Evolutionary conservation across 2,113 vertebrate genomes (phyloP), one percentile per base, ranked within the genome.

Genomic region (Hippocampus zosterae): DNA sequence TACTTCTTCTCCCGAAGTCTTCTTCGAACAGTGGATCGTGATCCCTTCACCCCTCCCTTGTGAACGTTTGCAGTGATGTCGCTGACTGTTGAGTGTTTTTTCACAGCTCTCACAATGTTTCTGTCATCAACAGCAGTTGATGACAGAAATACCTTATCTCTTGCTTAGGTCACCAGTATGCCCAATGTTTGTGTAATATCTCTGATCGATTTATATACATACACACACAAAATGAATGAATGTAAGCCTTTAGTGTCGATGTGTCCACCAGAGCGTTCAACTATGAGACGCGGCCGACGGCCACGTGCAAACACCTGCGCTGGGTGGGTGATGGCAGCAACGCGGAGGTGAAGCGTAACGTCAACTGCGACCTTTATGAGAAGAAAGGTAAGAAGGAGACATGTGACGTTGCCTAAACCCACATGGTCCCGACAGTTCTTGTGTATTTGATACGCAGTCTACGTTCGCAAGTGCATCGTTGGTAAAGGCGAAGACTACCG

Each of bases 351-450:
- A 92, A 94, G 86, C 95, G 91, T 52, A 98, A 97, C 3, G 91
- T 93, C 10, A 93, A 88, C 90, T 95, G 93, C 25, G 94, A 98
- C 80, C 92, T 99, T 59, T 99, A 96, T 69, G 95, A 99, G 83
- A 99, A 97, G 84, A 99, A 99, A 92, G 94, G 97, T 94, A 78
- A 82, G 89, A 63, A 40, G 48, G 21, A 13, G 0, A 41, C 48
- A 10, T 9, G 18, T 33, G 42, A 3, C 18, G 15, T 33, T 33
- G 7, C 11, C 12, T 60, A 2, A 60, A 27, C 23, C 9, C 42
- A 15, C 2, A 0, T 33, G 0, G 33, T 60, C 9, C 33, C 16
- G 13, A 15, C 52, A 16, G 21, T 8, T 9, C 15, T 5, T 21
- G 19, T 56, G 8, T 29, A 25, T 13, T 2, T 56, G 52, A 13